Evolutionary conservation across 2,888 invertebrate genomes (phyloP).

Genomic region (Sarcophaga rosellei): DNA sequence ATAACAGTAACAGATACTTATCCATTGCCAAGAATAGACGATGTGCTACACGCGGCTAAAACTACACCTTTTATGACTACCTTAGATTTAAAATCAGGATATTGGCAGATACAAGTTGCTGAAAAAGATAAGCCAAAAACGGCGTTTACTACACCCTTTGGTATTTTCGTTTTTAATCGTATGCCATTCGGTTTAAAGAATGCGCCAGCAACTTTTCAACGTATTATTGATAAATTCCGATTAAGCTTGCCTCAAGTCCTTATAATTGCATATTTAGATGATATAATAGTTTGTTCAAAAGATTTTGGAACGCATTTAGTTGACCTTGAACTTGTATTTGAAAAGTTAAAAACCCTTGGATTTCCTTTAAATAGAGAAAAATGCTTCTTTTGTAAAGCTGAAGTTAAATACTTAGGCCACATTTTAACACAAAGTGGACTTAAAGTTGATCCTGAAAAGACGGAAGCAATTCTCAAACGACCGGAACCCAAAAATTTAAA

Average conservation of each 20-base stretch:
- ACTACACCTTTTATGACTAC: no score
- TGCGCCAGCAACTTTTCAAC: slow-evolving; percentile 74
- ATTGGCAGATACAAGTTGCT: no score
- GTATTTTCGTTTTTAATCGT: slow-evolving; percentile 73
- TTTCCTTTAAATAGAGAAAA: slow-evolving; percentile 73
- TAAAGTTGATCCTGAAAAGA: slow-evolving; percentile 72
- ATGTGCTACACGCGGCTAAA: no score
- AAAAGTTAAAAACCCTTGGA: slow-evolving; percentile 63
- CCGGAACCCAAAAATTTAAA: slow-evolving; percentile 78
- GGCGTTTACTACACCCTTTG: slow-evolving; percentile 75
- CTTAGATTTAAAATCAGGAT: no score
- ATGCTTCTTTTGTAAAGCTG: slow-evolving; percentile 58
- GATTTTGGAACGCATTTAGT: slow-evolving; percentile 70
- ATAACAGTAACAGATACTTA: no score
- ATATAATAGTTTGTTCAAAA: slow-evolving; percentile 72
- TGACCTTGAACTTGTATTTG: slow-evolving; percentile 71
- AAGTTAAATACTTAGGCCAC: slow-evolving; percentile 74
- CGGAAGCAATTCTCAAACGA: slow-evolving; percentile 69
- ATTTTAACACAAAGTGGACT: no score
- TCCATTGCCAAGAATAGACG: no score
- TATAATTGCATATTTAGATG: slow-evolving; percentile 73
- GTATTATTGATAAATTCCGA: slow-evolving; percentile 73
- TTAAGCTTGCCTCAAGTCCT: slow-evolving; percentile 55
- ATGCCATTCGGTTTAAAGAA: slow-evolving; percentile 77
- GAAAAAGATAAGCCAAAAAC: slow-evolving; percentile 74